Evolutionary conservation across 2,888 invertebrate species (phyloP).

Genomic region (Apamea sordens): DNA sequence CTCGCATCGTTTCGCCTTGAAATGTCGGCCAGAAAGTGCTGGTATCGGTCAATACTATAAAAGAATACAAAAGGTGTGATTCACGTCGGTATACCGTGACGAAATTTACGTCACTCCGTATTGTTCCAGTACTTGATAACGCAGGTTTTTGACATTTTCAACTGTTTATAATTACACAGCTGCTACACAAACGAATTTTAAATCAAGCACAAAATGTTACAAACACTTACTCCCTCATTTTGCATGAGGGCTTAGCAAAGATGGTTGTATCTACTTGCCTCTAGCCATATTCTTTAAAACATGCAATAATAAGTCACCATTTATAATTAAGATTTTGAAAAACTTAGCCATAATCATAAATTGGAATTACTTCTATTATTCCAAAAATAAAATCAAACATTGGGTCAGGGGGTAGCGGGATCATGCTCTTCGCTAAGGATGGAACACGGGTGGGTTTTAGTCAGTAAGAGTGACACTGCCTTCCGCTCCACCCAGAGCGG

Average conservation of each 20-base stretch:
- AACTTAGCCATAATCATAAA: neutral
- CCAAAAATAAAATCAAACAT: neutral
- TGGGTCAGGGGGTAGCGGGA: neutral
- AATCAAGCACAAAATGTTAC: neutral
- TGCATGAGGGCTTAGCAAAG: neutral
- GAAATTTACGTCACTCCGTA: slow-evolving; percentile 75
- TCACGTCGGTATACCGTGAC: slow-evolving; percentile 64
- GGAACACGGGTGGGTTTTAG: too few relatives aligned
- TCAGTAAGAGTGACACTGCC: too few relatives aligned
- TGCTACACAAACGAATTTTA: neutral
- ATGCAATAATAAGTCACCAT: neutral
- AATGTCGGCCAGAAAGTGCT: slow-evolving; percentile 40
- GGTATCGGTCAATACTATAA: slow-evolving; percentile 37
- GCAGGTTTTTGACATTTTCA: slow-evolving; percentile 6
- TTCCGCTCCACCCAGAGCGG: too few relatives aligned
- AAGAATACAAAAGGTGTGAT: slow-evolving; percentile 65
- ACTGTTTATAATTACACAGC: slow-evolving; percentile 2
- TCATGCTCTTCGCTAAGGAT: too few relatives aligned
- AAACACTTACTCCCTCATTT: neutral
- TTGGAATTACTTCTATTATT: neutral
- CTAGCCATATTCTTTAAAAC: neutral
- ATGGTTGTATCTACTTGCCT: neutral
- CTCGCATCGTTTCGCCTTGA: slow-evolving; percentile 63
- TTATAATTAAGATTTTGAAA: neutral
- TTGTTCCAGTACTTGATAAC: slow-evolving; percentile 40